Evolutionary conservation across 2,797 vertebrate species (phyloP), one percentile per base, ranked within the genome.

Genomic region (Pseudotriccus pelzelni): DNA sequence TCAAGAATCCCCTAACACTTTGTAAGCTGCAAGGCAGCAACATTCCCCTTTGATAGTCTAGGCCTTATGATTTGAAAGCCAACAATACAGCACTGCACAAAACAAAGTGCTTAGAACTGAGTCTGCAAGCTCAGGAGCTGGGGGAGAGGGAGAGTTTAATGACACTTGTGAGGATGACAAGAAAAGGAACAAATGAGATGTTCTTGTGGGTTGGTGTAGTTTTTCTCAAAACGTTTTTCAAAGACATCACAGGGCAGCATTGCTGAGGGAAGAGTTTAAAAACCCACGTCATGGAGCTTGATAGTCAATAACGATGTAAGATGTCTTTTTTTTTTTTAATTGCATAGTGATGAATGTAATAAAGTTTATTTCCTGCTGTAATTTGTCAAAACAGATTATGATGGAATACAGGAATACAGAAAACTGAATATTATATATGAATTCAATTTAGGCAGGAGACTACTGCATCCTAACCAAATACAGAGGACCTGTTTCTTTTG

Each of bases 281-380:
- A 91, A n/a, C 63, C 49, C 67, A n/a, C 70, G 43, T 67, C 12
- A 47, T 52, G 15, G 47, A 90, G 67, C 34, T 87, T 56, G 55
- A 12, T 46, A 66, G 55, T 68, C 66, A 53, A 24, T 73, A 84
- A 59, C 41, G n/a, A 36, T 14, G 19, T 46, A 60, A 75, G 34
- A n/a, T 64, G 19, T 53, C 14, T 22, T 34, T 49, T 75, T 81
- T 32, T 55, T 32, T 53, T 43, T 68, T 53, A 52, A 67, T 75
- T 86, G 74, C 30, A 10, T 11, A 39, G 39, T 68, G 63, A 79
- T 90, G 44, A 76, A 79, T 79, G 84, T 52, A 70, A 79, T 82
- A 72, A 93, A 92, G 14, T 87, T 80, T 67, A 72, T 80, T 92
- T 94, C 76, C 79, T 91, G 76, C 7, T 27, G 17, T 90, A 73